Evolutionary conservation across 2,888 invertebrate genomes (phyloP), one percentile per base, ranked within the genome.

Genomic region (Drosophila neonasuta): DNA sequence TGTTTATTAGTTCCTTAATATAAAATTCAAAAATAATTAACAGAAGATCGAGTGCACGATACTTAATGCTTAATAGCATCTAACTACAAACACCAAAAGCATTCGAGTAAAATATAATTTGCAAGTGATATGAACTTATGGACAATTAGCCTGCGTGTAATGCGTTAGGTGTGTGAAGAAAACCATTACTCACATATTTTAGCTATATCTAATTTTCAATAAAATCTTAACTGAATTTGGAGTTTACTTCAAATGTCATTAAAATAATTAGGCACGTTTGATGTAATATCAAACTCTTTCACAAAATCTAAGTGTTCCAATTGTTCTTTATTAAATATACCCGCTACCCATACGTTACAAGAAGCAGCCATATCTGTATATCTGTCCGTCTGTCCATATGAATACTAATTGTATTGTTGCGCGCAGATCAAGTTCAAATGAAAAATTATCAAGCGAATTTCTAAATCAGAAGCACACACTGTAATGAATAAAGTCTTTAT

Each of bases 1-100:
- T 89, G 77, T 81, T 88, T 77, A 88, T 89, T 73, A 91, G 86
- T 80, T 91, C 91, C 91, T 91, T 82, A 0, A 50, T 42, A 13
- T 41, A 15, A n/a, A 17, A 34, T 29, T 17, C 7, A n/a, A 6
- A 3, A 30, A 11, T 7, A 11, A 58, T 42, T 11, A 51, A 9
- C 17, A 17, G 8, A 2, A 11, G 11, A 7, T 39, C 30, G 10
- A 51, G 5, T 6, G 20, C 3, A 11, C 7, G 1, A 20, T 7
- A 52, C 13, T 13, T 13, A 13, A 13, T 13, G 13, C 13, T 13
- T 13, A 13, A 13, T 13, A 24, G 15, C 39, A 34, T 34, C 44
- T 11, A 74, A 62, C 49, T 60, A 74, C 61, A 46, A 64, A 84
- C 80, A 83, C 55, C 51, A 6, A 85, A 80, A 82, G 86, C 83